Conservation (phyloP, 2,888 invertebrate genomes). For the Melinaea menophilus region DNA sequence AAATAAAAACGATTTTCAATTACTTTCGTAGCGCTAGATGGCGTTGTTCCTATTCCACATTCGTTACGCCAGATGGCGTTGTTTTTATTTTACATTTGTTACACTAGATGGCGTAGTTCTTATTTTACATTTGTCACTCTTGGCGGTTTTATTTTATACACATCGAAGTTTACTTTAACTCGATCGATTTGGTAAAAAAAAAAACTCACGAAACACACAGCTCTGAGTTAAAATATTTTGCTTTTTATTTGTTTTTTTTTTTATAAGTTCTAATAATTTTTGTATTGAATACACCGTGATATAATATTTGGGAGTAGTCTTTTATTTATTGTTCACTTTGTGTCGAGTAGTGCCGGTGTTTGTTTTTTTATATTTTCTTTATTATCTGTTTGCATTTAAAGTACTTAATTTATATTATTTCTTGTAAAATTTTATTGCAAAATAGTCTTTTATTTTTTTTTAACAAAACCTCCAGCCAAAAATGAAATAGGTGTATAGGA, state of each 20-base stretch:
- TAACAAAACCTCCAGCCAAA: neutral
- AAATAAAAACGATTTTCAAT: no score
- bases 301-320: constrained; percentile 59
- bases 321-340: constrained; percentile 65
- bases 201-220: constrained; percentile 18
- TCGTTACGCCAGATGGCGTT: no score
- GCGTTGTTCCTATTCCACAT: no score
- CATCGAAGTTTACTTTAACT: no score
- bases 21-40: no score
- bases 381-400: constrained; percentile 37
- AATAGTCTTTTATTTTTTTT: constrained; percentile 6
- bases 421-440: constrained; percentile 7
- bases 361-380: constrained; percentile 39
- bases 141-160: no score
- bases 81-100: no score
- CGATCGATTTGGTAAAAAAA: no score
- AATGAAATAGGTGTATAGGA: neutral
- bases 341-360: constrained; percentile 56
- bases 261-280: constrained; percentile 64
- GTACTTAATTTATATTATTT: constrained; percentile 43
- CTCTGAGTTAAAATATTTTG: constrained; percentile 38
- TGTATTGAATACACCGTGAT: constrained; percentile 70
- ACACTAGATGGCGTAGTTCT: no score
- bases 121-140: no score
- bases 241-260: constrained; percentile 62